Evolutionary conservation across 2,888 invertebrate genomes (phyloP), one percentile per base, ranked within the genome.

Genomic region (Sesia apiformis): DNA sequence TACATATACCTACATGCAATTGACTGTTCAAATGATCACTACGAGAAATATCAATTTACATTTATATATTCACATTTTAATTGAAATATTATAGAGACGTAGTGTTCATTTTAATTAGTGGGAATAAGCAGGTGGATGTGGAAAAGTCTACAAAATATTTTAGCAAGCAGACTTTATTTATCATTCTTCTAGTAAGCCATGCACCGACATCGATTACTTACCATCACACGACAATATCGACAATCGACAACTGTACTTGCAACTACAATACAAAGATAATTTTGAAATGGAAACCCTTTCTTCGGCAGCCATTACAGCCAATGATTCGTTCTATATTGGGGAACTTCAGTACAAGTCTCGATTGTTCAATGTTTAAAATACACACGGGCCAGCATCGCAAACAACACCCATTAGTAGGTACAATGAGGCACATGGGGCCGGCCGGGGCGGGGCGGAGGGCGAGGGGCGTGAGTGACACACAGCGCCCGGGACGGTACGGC

Each of bases 221-320:
- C 86, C 84, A 77, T 77, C 75, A 75, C 73, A 75, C 74, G 70
- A 75, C 79, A 75, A 79, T 78, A 81, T 80, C 80, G 83, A 87
- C 76, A 81, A 87, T 87, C 86, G 87, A 86, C 81, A 87, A 85
- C 83, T 85, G 85, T 84, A 86, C 86, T 85, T 77, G 70, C 72
- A 73, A 74, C 80, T 81, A 86, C 78, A 61, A 66, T 67, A 72
- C 54, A 59, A 66, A 67, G 23, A 23, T 23, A 75, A 82, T 76
- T 84, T 86, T 84, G 74, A 71, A 78, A 78, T 65, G 72, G 87
- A 78, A 85, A 83, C 78, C 76, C 88, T 86, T 87, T 88, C 88
- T 65, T 77, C 81, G 81, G 87, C 89, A 81, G 84, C 88, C 89
- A 88, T 87, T 84, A 80, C 84, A 76, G 86, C 85, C 83, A 86